Base-by-base conservation (phyloP, 1,140 invertebrate genomes). In the Uloborus diversus region DNA sequence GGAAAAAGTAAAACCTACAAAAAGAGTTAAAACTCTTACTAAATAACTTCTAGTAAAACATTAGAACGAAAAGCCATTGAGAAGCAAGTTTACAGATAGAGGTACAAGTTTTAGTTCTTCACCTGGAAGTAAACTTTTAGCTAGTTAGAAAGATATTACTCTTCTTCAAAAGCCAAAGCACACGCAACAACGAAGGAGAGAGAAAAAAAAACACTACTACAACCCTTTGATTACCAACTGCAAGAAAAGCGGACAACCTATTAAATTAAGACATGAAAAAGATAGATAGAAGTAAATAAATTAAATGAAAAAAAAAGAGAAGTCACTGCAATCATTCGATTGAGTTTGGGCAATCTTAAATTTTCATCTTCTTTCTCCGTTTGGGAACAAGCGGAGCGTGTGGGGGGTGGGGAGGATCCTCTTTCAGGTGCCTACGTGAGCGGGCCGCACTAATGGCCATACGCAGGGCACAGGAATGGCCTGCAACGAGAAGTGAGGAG, bases 231-330 rank as follows among this genome's bases (percentile, higher is more conserved):
- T 66, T 66, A 49, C 64, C 25, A 28, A 51, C 42, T 66, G 14
- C 42, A 14, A 27, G 23, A 66, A 23, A 66, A 49, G 42, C 42
- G 42, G 64, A 66, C 64, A 66, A 66, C 47, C 42, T 66, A 51
- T 66, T 66, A 66, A 66, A 51, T 66, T 66, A 66, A 66, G 42
- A 66, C 64, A 30, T 25, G 14, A 42, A 49, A 27, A 23, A 64
- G 30, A 20, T 25, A 23, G 14, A 14, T 53, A n/a, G 42, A 49
- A 5, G 14, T n/a, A n/a, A 66, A 88, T 94, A 92, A 42, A 93
- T 85, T 20, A 89, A 85, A 66, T 51, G 51, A 66, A 66, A 49
- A 51, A 66, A 66, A 5, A 66, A n/a, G 25, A 23, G 11, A 51
- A 51, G 25, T 1, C 13, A 42, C 64, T 27, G 37, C 64, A 66